Evolutionary conservation across 2,797 vertebrate species (phyloP).

Genomic region (Tapirus indicus): DNA sequence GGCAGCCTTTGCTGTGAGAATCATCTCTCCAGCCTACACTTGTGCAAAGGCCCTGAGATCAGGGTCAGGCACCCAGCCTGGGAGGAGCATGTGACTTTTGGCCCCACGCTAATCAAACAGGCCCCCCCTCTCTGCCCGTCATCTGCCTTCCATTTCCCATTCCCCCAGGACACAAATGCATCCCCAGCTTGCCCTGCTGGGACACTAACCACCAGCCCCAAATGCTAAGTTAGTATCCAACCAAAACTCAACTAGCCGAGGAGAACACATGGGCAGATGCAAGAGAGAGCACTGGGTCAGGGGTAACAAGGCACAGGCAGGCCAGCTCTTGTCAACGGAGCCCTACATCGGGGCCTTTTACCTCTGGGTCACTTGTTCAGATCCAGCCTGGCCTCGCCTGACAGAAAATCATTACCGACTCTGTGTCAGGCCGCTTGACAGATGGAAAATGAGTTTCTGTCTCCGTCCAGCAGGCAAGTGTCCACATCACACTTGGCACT

Average conservation of each 20-base stretch:
- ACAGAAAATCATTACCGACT: constrained; percentile 80
- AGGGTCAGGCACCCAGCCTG: neutral
- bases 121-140: neutral
- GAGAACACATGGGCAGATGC: neutral
- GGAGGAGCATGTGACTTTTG: neutral
- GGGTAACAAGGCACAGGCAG: neutral
- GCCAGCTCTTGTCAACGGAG: neutral
- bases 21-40: neutral
- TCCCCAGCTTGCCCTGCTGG: neutral
- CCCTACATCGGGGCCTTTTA: constrained; percentile 16
- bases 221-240: neutral
- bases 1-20: neutral
- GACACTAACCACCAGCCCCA: neutral
- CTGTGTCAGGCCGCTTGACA: constrained; percentile 51
- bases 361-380: constrained; percentile 78
- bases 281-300: neutral
- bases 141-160: neutral
- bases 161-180: neutral
- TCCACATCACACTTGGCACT: constrained; percentile 67
- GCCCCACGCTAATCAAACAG: neutral
- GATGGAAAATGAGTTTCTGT: constrained; percentile 68
- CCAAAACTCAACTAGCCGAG: neutral
- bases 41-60: neutral
- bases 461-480: constrained; percentile 55
- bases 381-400: constrained; percentile 66